These are phyloP conservation scores for Arctocebus calabarensis DNA, from an alignment of 2,797 vertebrate species.

Conservation along the genomic window DNA sequence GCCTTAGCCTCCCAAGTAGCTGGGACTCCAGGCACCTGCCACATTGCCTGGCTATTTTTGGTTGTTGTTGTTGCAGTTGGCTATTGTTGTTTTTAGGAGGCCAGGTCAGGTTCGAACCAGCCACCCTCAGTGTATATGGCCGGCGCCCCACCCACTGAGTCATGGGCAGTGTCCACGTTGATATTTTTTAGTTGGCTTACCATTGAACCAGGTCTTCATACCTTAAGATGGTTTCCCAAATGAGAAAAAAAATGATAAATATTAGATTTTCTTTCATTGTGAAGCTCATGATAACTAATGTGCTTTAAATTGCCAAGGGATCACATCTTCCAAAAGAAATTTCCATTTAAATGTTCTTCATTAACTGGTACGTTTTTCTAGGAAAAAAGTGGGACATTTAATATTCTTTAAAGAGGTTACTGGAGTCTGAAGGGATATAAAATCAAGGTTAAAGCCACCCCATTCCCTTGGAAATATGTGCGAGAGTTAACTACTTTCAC, in stretches of 20 bases:
- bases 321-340: slow-evolving; percentile 45
- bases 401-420: slow-evolving; percentile 60
- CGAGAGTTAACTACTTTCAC: slow-evolving; percentile 41
- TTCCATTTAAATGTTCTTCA: slow-evolving; percentile 61
- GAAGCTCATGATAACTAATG: neutral
- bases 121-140: too few species aligned
- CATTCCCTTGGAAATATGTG: slow-evolving; percentile 41
- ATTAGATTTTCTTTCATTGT: slow-evolving; percentile 42
- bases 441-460: slow-evolving; percentile 55
- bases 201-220: neutral
- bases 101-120: too few species aligned
- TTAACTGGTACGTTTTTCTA: slow-evolving; percentile 55
- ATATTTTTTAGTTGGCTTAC: slow-evolving; percentile 9
- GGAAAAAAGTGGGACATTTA: slow-evolving; percentile 41
- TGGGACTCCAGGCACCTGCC: too few species aligned
- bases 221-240: slow-evolving; percentile 12
- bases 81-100: too few species aligned
- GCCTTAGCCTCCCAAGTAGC: too few species aligned
- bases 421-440: slow-evolving; percentile 40
- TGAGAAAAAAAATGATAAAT: slow-evolving; percentile 48
- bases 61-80: too few species aligned
- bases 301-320: slow-evolving; percentile 48
- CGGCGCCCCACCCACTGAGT: too few species aligned
- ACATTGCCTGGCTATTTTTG: too few species aligned
- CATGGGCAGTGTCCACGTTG: neutral